Conservation (phyloP, 2,797 vertebrate species). For the Malurus splendens region DNA sequence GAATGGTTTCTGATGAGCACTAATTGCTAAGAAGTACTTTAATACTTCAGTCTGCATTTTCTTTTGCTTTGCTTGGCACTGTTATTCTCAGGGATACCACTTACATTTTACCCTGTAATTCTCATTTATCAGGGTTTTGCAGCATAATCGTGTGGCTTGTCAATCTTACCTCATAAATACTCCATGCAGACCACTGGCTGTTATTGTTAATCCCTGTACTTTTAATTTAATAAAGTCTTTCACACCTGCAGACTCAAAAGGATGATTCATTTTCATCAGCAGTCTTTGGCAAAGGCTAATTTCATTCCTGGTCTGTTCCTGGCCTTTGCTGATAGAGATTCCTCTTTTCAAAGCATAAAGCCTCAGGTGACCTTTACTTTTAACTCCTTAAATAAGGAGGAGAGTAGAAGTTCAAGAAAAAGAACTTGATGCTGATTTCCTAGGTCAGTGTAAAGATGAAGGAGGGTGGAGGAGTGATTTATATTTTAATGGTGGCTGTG, state of each 20-base stretch:
- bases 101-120: not conserved
- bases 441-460: not conserved
- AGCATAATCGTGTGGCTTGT: not conserved
- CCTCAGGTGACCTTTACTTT: not conserved
- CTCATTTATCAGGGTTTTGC: not conserved
- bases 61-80: not conserved
- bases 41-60: not conserved
- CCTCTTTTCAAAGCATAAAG: not conserved
- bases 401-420: not conserved
- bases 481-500: not conserved
- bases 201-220: constrained; percentile 13
- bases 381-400: not conserved
- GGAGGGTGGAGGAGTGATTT: not conserved
- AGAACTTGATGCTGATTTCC: not conserved
- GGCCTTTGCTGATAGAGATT: constrained; percentile 6
- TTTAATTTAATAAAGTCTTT: constrained; percentile 15
- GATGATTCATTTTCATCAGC: not conserved
- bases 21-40: not conserved
- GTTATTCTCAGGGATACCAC: not conserved
- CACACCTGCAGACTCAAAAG: not conserved
- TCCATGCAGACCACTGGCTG: not conserved
- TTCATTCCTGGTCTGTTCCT: not conserved
- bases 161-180: not conserved
- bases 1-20: not conserved
- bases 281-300: not conserved